Evolutionary conservation across 1,140 invertebrate genomes (phyloP).

Genomic region (Rhyzopertha dominica): DNA sequence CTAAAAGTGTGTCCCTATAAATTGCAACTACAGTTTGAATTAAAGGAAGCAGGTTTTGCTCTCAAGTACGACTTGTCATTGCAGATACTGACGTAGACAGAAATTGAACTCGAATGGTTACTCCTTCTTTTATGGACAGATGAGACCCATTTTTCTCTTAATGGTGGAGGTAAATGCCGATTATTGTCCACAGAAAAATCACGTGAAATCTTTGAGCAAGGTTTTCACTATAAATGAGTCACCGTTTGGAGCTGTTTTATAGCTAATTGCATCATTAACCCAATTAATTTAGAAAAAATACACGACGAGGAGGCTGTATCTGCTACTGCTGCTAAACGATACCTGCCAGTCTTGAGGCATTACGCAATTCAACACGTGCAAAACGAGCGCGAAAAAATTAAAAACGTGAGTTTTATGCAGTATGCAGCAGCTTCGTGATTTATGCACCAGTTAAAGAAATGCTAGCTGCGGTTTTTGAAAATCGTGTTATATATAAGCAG

Average conservation of each 20-base stretch:
- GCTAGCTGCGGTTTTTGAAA: too few species aligned
- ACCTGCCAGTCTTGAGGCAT: conserved; percentile 1
- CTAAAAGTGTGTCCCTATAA: conserved; percentile 7
- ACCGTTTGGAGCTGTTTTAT: conserved; percentile 4
- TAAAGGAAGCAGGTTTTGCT: conserved; percentile 1
- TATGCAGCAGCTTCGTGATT: too few species aligned
- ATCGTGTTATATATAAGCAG: too few species aligned
- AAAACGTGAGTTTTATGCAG: too few species aligned
- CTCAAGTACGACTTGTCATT: conserved; percentile 5
- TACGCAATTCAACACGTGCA: too few species aligned
- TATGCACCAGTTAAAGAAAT: too few species aligned
- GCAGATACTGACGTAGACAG: background rate
- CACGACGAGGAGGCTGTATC: background rate
- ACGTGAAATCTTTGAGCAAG: background rate
- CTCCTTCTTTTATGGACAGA: background rate
- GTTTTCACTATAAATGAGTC: background rate
- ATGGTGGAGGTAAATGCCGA: conserved; percentile 5
- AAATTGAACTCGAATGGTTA: conserved; percentile 2
- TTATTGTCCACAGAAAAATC: background rate
- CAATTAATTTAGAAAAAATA: background rate
- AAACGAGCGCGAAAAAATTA: too few species aligned
- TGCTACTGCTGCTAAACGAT: background rate
- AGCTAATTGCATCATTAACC: background rate
- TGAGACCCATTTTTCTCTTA: too few species aligned
- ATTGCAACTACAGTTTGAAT: conserved; percentile 2